Base-by-base conservation (phyloP, 2,797 vertebrate species). In the Forpus xanthops region DNA sequence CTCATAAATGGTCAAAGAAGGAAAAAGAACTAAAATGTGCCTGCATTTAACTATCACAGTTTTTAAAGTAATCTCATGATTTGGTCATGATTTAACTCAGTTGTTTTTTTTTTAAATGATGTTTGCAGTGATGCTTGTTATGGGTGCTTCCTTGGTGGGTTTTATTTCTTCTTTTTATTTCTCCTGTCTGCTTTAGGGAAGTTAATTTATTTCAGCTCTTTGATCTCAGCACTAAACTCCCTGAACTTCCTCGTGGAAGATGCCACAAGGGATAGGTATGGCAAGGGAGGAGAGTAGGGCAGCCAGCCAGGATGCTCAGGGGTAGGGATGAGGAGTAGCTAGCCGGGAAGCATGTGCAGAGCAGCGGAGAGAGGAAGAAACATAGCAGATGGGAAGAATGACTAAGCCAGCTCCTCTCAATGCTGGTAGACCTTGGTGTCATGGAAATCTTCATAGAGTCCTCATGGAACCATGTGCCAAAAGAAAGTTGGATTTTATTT, bases 341-440 rank as follows among this genome's bases (percentile, higher is more conserved):
- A 94, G 67, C 52, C 77, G 86, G 93, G 90, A 95, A 94, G 83
- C n/a, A 16, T 91, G 90, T 87, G 94, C 35, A 44, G 91, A 94
- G 95, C 87, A 85, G 68, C 0, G 3, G 64, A 96, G 77, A 37
- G 85, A 94, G 52, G 68, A 95, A 96, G 93, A 82, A 94, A 58
- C 16, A 64, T 65, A 97, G 95, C 96, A 97, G 96, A 96, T 97
- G 96, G 96, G 80, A 90, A 95, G 91, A 90, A 88, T 97, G 96
- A 97, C 91, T 97, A 97, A 97, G 91, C 78, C 74, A 92, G 74
- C 90, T 95, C 66, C 66, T 94, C 83, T 1, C 24, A 96, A 85
- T 56, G 77, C 74, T 87, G 55, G 87, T 94, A 94, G 94, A 95
- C 90, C 95, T 95, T 0, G 0, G 41, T 79, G 93, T 71, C 19